These are phyloP conservation scores for Atherix ibis DNA, from an alignment of 2,888 invertebrate species.

Conservation along the genomic window DNA sequence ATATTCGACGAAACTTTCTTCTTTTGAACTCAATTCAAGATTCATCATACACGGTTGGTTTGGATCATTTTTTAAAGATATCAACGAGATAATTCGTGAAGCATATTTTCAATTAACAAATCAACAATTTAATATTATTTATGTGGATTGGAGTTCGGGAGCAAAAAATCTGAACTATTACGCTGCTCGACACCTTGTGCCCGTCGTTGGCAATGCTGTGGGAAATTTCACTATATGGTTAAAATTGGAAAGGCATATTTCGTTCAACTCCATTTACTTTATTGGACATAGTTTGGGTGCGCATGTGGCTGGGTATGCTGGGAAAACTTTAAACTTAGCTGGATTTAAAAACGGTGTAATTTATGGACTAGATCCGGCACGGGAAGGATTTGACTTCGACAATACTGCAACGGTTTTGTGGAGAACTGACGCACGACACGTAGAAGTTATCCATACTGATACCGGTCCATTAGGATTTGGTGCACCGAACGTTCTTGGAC, in stretches of 20 bases:
- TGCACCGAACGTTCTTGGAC: slow-evolving; percentile 19
- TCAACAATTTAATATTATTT: neutral
- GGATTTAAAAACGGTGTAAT: slow-evolving; percentile 22
- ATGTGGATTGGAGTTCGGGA: neutral
- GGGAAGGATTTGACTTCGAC: slow-evolving; percentile 20
- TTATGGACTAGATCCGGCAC: slow-evolving; percentile 31
- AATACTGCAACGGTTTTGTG: slow-evolving; percentile 22
- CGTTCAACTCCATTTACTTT: slow-evolving; percentile 13
- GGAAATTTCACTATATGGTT: neutral
- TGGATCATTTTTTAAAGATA: no score
- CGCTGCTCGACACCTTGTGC: neutral
- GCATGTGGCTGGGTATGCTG: slow-evolving; percentile 26
- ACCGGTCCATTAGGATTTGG: slow-evolving; percentile 4
- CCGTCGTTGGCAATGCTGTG: neutral
- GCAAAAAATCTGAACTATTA: neutral
- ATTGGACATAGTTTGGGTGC: slow-evolving; percentile 32
- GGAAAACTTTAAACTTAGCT: slow-evolving; percentile 18
- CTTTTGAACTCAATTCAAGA: no score
- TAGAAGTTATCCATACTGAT: slow-evolving; percentile 31
- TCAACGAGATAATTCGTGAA: no score
- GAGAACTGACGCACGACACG: slow-evolving; percentile 24
- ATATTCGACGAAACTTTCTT: no score
- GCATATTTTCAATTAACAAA: no score
- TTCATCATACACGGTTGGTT: no score
- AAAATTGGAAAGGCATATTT: neutral